A percentile compares a stretch with the other conserved stretches of the same genome.
phyloP scores from a whole-genome alignment of 2,888 invertebrate species.

The Anthrax anthrax region DNA sequence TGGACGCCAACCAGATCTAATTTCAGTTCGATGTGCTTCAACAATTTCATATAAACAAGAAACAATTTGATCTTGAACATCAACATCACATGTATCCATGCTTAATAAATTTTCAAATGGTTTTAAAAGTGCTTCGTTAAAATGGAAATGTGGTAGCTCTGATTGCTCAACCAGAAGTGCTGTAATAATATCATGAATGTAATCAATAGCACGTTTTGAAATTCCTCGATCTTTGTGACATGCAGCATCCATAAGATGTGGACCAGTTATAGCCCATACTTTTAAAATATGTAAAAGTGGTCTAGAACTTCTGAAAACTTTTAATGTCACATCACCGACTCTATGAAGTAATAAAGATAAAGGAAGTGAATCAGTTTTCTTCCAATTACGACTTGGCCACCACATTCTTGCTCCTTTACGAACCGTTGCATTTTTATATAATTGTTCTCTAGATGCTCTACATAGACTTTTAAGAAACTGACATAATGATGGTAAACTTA shows the following conservation, averaged over 20 bases:
- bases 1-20: slow-evolving; percentile 91
- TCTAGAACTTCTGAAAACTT: slow-evolving; percentile 71
- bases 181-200: slow-evolving; percentile 84
- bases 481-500: slow-evolving; percentile 71
- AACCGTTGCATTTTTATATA: slow-evolving; percentile 34
- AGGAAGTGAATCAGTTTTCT: slow-evolving; percentile 35
- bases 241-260: slow-evolving; percentile 90
- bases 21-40: slow-evolving; percentile 83
- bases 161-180: slow-evolving; percentile 73
- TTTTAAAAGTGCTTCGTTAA: slow-evolving; percentile 87
- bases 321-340: slow-evolving; percentile 75
- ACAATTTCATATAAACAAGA: slow-evolving; percentile 93
- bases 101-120: slow-evolving; percentile 91
- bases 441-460: slow-evolving; percentile 67
- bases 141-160: slow-evolving; percentile 86
- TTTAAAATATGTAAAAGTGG: slow-evolving; percentile 85
- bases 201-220: slow-evolving; percentile 80
- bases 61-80: slow-evolving; percentile 85
- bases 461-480: slow-evolving; percentile 73
- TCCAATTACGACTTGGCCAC: slow-evolving; percentile 35
- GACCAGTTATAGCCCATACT: slow-evolving; percentile 83
- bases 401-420: slow-evolving; percentile 35
- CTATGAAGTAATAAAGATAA: slow-evolving; percentile 57
- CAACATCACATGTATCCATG: slow-evolving; percentile 82
- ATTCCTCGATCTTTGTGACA: slow-evolving; percentile 80